phyloP scores from a whole-genome alignment of 37 sponge, comb jelly and placozoan species.

The Geodia barretti region DNA sequence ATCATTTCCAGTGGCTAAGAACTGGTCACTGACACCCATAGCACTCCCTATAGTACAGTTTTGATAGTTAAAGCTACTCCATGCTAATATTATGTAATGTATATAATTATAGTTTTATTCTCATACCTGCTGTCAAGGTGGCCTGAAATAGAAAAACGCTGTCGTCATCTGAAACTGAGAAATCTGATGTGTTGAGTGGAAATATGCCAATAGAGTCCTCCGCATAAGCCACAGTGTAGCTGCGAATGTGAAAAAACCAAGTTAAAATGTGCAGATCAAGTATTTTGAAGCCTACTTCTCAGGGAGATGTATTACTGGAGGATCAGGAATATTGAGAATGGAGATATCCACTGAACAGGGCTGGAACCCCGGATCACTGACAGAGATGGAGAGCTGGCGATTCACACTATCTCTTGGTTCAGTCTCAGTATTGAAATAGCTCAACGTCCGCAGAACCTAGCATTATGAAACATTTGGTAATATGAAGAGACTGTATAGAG shows the following conservation, averaged over 20 bases:
- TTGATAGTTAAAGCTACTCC: too few species aligned
- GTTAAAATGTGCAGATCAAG: background rate
- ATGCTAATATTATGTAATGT: background rate
- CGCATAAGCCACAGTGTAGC: conserved; percentile 14
- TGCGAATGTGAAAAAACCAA: background rate
- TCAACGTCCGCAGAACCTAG: conserved; percentile 42
- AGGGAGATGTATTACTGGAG: conserved; percentile 47
- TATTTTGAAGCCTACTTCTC: too few species aligned
- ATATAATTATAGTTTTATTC: background rate
- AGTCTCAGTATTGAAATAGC: conserved; percentile 21
- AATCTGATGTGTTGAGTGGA: conserved; percentile 20
- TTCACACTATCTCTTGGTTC: conserved; percentile 14
- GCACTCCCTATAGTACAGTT: too few species aligned
- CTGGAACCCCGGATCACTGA: conserved; percentile 1
- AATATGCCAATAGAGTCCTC: conserved; percentile 25
- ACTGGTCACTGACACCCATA: conserved; percentile 3
- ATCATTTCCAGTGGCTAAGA: conserved; percentile 12
- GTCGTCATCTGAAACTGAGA: conserved; percentile 56
- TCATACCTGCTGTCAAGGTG: conserved; percentile 1
- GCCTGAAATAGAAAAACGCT: conserved; percentile 33
- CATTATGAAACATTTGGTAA: background rate
- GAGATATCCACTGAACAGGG: conserved; percentile 7
- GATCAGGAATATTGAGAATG: conserved; percentile 42
- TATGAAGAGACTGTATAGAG: background rate
- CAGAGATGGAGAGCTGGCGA: conserved; percentile 24